Percentiles rank a stretch among this genome's conserved stretches.
Evolutionary conservation across 2,797 vertebrate species (phyloP).

Genomic region (Pristis pectinata): DNA sequence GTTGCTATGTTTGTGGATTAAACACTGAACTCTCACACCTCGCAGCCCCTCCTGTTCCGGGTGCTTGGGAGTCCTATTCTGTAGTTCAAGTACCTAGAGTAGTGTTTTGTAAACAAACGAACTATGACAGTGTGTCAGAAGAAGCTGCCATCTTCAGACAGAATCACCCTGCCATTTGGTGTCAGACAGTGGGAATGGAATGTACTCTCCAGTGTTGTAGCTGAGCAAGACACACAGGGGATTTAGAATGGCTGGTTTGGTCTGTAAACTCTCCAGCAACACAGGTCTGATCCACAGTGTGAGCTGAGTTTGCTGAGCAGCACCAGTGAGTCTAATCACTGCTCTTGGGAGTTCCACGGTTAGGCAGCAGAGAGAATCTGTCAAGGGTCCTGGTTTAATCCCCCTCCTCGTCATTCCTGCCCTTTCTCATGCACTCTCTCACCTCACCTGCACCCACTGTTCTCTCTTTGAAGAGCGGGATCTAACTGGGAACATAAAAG

Average conservation of each 20-base stretch:
- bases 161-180: not conserved
- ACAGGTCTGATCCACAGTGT: not conserved
- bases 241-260: not conserved
- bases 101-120: constrained; percentile 12
- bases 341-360: not conserved
- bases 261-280: not conserved
- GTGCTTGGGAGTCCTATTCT: not conserved
- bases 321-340: not conserved
- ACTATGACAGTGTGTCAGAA: not conserved
- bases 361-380: not conserved
- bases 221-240: not conserved
- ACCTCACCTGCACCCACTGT: too few relatives aligned
- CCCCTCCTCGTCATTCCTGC: too few relatives aligned
- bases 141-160: not conserved
- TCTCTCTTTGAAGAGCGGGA: too few relatives aligned
- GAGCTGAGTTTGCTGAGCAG: not conserved
- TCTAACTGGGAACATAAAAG: too few relatives aligned
- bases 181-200: not conserved
- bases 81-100: constrained; percentile 15
- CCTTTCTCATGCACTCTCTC: too few relatives aligned
- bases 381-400: too few relatives aligned
- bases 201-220: not conserved
- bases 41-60: not conserved
- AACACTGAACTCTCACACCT: not conserved
- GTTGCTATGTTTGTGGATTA: not conserved